Evolutionary conservation across 2,888 invertebrate species (phyloP).

Genomic region (Phortica okadai): DNA sequence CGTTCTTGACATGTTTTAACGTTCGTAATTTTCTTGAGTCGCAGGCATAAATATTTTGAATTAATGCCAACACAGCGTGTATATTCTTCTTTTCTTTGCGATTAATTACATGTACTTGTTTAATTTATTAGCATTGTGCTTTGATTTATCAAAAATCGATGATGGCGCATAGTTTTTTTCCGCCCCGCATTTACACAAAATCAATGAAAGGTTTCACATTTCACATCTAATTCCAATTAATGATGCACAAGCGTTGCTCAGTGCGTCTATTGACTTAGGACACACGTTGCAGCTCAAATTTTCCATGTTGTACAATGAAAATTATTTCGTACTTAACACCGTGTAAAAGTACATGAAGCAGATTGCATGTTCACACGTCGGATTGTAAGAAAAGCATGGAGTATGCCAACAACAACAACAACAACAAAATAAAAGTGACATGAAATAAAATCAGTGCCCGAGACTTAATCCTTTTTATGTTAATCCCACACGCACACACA

Average conservation of each 20-base stretch:
- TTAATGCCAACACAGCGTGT: not conserved
- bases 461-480: slow-evolving; percentile 59
- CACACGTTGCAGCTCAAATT: slow-evolving; percentile 35
- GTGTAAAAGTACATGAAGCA: slow-evolving; percentile 2
- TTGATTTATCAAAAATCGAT: slow-evolving; percentile 29
- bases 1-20: slow-evolving; percentile 36
- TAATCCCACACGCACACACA: slow-evolving; percentile 58
- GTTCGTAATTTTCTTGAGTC: slow-evolving; percentile 6
- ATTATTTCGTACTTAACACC: slow-evolving; percentile 28
- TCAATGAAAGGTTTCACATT: slow-evolving; percentile 46
- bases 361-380: slow-evolving; percentile 46
- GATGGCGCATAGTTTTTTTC: not conserved
- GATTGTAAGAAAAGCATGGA: slow-evolving; percentile 20
- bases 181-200: too few relatives aligned
- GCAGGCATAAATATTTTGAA: slow-evolving; percentile 25
- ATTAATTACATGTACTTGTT: slow-evolving; percentile 27
- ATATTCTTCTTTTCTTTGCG: not conserved
- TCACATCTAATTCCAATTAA: slow-evolving; percentile 36
- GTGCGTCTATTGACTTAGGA: slow-evolving; percentile 46
- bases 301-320: slow-evolving; percentile 27
- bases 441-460: slow-evolving; percentile 15
- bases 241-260: slow-evolving; percentile 4
- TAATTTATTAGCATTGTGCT: slow-evolving; percentile 18
- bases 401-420: slow-evolving; percentile 4
- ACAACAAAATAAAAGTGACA: slow-evolving; percentile 19